Evolutionary conservation across 1,140 invertebrate species (phyloP), one percentile per base, ranked within the genome.

Genomic region (Panagrolaimus sp.): DNA sequence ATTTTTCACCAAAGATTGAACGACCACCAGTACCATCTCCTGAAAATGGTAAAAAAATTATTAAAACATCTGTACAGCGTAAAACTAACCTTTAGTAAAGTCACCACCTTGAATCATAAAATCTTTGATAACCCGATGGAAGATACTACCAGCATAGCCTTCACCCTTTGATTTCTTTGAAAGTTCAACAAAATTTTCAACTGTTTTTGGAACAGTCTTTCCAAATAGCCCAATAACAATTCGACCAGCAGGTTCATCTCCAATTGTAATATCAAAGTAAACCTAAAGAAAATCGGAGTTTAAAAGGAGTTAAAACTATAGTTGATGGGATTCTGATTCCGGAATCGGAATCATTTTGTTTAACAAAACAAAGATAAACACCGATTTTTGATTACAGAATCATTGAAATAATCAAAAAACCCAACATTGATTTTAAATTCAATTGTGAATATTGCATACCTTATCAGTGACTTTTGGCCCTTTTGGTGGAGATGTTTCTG

Each of bases 181-280:
- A 4, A 96, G 85, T 10, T 89, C 86, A 67, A 89, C 86, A 80
- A 99, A 99, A 83, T 99, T 99, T 74, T 90, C 86, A 0, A 91
- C 93, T 1, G 96, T 94, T 86, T 91, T 94, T 4, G 96, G 95
- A 0, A 76, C 79, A 63, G 90, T 87, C 75, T 93, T 89, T 0
- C 95, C 95, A 87, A 98, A 98, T 0, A 98, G 85, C 3, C 94
- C 96, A 73, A 98, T 90, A 0, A 90, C 89, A 70, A 98, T 90
- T 77, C 90, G 86, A 10, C 94, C 94, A 28, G 88, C 83, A 44
- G 88, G 84, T 84, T 91, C 86, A 68, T 89, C 90, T 70, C 90
- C 91, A 75, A 91, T 90, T 80, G 88, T 87, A 15, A 98, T 88
- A 80, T 96, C 92, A 77, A 98, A 90, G 83, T 88, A 96, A 0